phyloP scores from a whole-genome alignment of 2,888 invertebrate species.

The Imbricaverruca yamaguchii region DNA sequence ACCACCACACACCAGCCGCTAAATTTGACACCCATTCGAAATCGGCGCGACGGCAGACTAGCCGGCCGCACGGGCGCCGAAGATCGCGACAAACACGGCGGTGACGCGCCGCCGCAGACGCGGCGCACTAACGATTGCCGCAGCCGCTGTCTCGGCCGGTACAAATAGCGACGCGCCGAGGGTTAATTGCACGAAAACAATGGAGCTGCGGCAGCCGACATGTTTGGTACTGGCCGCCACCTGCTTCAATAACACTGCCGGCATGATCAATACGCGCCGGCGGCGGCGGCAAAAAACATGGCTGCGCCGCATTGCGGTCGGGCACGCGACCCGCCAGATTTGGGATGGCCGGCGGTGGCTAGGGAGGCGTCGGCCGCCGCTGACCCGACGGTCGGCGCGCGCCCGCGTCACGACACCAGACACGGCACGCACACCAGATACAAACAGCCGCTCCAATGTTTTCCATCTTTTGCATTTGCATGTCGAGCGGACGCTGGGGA shows the following conservation, averaged over 20 bases:
- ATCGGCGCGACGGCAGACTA: too few species aligned
- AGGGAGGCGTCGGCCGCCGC: background rate
- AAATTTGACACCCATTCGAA: too few species aligned
- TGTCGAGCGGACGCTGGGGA: background rate
- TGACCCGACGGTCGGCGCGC: background rate
- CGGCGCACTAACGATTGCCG: background rate
- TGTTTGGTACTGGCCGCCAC: background rate
- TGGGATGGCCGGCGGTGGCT: too few species aligned
- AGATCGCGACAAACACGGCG: background rate
- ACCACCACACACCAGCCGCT: too few species aligned
- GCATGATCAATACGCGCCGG: conserved; percentile 4
- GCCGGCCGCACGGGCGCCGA: too few species aligned
- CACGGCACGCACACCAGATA: background rate
- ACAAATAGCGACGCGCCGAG: background rate
- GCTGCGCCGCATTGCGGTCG: background rate
- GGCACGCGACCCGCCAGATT: background rate
- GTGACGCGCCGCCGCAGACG: background rate
- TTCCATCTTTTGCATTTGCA: conserved; percentile 11
- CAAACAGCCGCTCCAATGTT: background rate
- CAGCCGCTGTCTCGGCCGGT: too few species aligned
- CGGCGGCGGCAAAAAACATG: background rate
- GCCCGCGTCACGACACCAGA: background rate
- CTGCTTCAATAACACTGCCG: background rate
- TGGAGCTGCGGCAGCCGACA: background rate
- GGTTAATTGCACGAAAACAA: conserved; percentile 9